Percentiles rank a stretch among this genome's conserved stretches.
These are phyloP conservation scores for Aphelenchoides fujianensis DNA, from an alignment of 1,140 invertebrate species.

Conservation along the genomic window DNA sequence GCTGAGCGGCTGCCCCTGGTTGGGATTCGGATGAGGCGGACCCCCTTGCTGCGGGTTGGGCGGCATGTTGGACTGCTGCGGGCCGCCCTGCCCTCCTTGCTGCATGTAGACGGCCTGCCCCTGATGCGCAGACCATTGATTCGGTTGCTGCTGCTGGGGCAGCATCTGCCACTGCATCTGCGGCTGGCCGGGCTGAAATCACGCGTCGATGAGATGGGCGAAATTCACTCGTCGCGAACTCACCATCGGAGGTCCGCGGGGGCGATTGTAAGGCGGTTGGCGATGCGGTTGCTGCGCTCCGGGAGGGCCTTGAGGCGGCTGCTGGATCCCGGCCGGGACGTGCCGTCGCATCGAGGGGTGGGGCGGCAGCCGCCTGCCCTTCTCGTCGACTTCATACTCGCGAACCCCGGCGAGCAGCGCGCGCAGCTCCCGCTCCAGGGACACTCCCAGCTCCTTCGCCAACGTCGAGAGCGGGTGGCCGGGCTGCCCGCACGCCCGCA, in stretches of 20 bases:
- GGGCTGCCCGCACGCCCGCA: too few species aligned
- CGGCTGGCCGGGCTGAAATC: neutral
- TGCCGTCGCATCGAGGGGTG: too few species aligned
- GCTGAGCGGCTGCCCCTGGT: neutral
- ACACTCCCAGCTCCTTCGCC: too few species aligned
- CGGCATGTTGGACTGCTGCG: slow-evolving; percentile 9
- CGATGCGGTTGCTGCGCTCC: slow-evolving; percentile 23
- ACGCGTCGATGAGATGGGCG: too few species aligned
- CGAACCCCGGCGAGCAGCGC: too few species aligned
- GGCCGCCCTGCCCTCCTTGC: neutral
- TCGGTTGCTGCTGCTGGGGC: neutral
- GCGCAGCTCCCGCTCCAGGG: too few species aligned
- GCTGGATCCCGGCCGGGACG: too few species aligned
- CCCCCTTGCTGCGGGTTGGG: slow-evolving; percentile 12
- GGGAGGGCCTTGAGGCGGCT: too few species aligned
- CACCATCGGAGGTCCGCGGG: neutral
- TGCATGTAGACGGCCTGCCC: neutral
- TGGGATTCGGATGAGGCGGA: neutral
- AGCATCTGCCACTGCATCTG: slow-evolving; percentile 3
- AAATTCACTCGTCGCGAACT: slow-evolving; percentile 1
- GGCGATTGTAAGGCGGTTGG: neutral
- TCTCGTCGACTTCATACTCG: too few species aligned
- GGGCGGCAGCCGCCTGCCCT: too few species aligned
- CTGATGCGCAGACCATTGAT: neutral
- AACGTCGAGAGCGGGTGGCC: too few species aligned